Base-by-base conservation (phyloP, 2,888 invertebrate genomes). In the Eupithecia exiguata region DNA sequence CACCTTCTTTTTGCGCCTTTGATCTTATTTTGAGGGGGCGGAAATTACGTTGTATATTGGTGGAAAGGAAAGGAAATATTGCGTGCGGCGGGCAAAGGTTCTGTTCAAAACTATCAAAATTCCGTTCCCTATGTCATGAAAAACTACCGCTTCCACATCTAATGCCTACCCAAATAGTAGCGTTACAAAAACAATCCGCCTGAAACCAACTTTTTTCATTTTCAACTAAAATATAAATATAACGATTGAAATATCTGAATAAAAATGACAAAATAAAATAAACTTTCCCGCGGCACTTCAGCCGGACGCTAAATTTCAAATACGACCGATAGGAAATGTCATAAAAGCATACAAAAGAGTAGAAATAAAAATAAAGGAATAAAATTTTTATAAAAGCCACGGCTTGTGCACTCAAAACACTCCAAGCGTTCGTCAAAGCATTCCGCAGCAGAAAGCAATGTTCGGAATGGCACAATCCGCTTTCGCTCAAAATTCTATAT, bases 381-480 rank as follows among this genome's bases (percentile, higher is more conserved):
- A 53, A 21, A 65, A 65, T 38, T 10, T 3, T 1, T n/a, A 38
- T 10, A 40, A 40, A 38, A 66, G 65, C 66, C 21, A 25, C 21
- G 5, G 58, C 58, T 25, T 25, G 14, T 38, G 70, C 70, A 63
- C 72, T 75, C 43, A 7, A 72, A 71, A 67, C 21, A 63, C 63
- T 65, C 63, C 53, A 71, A 74, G 30, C 38, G 69, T 75, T 69
- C 49, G 68, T 75, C 76, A 76, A 76, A 76, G 75, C 68, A 70
- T 68, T 46, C 53, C 61, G 12, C 14, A 25, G n/a, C 63, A 21
- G 10, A 35, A 43, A n/a, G 75, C 70, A 72, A 61, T 72, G 30
- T 36, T 38, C 49, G 40, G 36, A 63, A 58, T 70, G 68, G 46
- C 43, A 70, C 70, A 73, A 71, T 67, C 72, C 62, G 65, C 72